Percentiles rank a stretch among this genome's conserved stretches.
Evolutionary conservation across 2,797 vertebrate species (phyloP).

Genomic region (Anniella stebbinsi): DNA sequence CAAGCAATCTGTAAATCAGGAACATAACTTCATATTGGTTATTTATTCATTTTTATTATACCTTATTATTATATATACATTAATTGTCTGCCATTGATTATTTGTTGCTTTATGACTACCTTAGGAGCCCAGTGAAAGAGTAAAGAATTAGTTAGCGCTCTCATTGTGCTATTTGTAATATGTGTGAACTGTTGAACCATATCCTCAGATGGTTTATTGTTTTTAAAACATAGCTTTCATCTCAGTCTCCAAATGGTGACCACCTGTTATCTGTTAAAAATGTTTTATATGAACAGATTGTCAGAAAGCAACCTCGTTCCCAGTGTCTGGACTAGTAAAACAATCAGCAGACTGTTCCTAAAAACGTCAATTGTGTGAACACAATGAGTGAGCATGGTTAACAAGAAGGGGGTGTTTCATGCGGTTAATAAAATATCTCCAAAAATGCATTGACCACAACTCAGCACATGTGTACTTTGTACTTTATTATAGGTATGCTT

Average conservation of each 20-base stretch:
- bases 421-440: slow-evolving; percentile 34
- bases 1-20: slow-evolving; percentile 39
- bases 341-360: slow-evolving; percentile 50
- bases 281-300: slow-evolving; percentile 38
- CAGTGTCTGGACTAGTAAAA: slow-evolving; percentile 45
- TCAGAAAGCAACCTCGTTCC: slow-evolving; percentile 50
- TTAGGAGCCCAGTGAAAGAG: slow-evolving; percentile 75
- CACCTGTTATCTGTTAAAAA: slow-evolving; percentile 65
- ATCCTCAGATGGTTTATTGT: slow-evolving; percentile 65
- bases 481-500: not conserved
- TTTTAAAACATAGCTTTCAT: slow-evolving; percentile 59
- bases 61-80: slow-evolving; percentile 76
- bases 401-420: slow-evolving; percentile 62
- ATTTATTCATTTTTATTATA: slow-evolving; percentile 57
- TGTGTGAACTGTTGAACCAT: slow-evolving; percentile 58
- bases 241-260: slow-evolving; percentile 46
- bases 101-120: slow-evolving; percentile 78
- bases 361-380: slow-evolving; percentile 56
- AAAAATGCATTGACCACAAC: not conserved
- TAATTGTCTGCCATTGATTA: slow-evolving; percentile 75
- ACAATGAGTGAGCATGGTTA: slow-evolving; percentile 49
- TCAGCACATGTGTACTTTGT: not conserved
- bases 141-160: slow-evolving; percentile 84
- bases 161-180: slow-evolving; percentile 78
- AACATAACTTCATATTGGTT: slow-evolving; percentile 69